A percentile compares a stretch with the other conserved stretches of the same genome.
These are phyloP conservation scores for Solea solea DNA, from an alignment of 2,113 vertebrate genomes.

Conservation along the genomic window DNA sequence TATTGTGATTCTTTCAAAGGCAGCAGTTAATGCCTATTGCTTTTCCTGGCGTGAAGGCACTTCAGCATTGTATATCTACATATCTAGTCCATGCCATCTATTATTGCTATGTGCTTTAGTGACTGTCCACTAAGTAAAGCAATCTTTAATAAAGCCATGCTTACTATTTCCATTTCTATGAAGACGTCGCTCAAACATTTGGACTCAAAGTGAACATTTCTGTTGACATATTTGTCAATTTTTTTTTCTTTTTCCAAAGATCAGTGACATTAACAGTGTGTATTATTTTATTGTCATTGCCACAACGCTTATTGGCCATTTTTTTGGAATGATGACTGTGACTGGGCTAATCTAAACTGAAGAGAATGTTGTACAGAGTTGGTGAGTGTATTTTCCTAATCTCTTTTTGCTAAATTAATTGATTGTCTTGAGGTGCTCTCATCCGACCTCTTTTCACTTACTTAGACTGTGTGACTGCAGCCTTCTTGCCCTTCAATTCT, in stretches of 20 bases:
- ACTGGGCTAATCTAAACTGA: conserved; percentile 41
- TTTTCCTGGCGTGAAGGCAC: conserved; percentile 33
- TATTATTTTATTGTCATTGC: conserved; percentile 34
- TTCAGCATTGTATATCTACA: conserved; percentile 28
- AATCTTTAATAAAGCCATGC: conserved; percentile 46
- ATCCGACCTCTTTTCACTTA: not conserved
- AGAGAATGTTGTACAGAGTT: conserved; percentile 30
- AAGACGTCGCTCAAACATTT: conserved; percentile 41
- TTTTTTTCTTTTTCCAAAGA: conserved; percentile 35
- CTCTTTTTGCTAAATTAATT: conserved; percentile 40
- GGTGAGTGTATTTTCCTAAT: conserved; percentile 50
- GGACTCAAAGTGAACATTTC: conserved; percentile 37
- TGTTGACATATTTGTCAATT: conserved; percentile 17
- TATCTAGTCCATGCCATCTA: conserved; percentile 22
- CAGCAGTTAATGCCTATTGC: conserved; percentile 11
- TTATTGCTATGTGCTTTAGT: conserved; percentile 27
- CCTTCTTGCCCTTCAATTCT: conserved; percentile 12
- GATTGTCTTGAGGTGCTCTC: conserved; percentile 47
- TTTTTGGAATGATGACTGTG: conserved; percentile 18
- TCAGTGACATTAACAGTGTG: conserved; percentile 34
- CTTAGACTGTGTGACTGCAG: conserved; percentile 14
- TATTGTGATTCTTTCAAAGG: not conserved
- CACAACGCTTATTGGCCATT: too few species aligned
- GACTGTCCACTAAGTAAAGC: conserved; percentile 38
- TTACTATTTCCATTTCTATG: conserved; percentile 48